Evolutionary conservation across 2,888 invertebrate species (phyloP), one percentile per base, ranked within the genome.

Genomic region (Melipona bicolor): DNA sequence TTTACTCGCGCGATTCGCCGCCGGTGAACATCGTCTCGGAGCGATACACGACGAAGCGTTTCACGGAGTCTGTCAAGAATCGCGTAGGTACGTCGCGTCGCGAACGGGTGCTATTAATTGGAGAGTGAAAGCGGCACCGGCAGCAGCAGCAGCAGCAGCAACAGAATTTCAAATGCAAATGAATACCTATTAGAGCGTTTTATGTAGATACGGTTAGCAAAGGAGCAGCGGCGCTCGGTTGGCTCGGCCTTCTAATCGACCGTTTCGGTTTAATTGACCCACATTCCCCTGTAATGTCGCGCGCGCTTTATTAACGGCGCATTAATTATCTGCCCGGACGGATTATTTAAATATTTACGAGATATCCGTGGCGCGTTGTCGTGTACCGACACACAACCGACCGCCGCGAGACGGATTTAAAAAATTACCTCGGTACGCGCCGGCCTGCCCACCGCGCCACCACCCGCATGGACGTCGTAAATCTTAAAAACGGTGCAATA

Each of bases 401-500:
- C 75, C 71, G 70, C 43, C 72, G 43, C 43, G 76, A 76, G 81
- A 75, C 77, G 69, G 83, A 79, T 88, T 88, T 87, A 88, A 89
- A 89, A 86, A 87, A 88, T 87, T 87, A 68, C 83, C 69, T 67
- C 52, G 74, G 69, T 71, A 75, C 82, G 74, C 83, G 72, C 73
- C 21, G 65, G 73, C 32, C 32, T 83, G 82, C 74, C 81, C 27
- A 4, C 52, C 52, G 19, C 52, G 17, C 84, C 76, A 79, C 80
- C 82, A 77, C 71, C 81, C 81, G 81, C 84, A 74, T 76, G 74
- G 79, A 73, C 67, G 61, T 17, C 75, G 74, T 88, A 89, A 89
- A 88, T 89, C 88, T 82, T 87, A 80, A 85, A 88, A 89, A 86
- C 88, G 85, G 83, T 86, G 84, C 86, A 88, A 85, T 90, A 88